phyloP scores from a whole-genome alignment of 2,113 vertebrate genomes.

The Hemicordylus capensis region DNA sequence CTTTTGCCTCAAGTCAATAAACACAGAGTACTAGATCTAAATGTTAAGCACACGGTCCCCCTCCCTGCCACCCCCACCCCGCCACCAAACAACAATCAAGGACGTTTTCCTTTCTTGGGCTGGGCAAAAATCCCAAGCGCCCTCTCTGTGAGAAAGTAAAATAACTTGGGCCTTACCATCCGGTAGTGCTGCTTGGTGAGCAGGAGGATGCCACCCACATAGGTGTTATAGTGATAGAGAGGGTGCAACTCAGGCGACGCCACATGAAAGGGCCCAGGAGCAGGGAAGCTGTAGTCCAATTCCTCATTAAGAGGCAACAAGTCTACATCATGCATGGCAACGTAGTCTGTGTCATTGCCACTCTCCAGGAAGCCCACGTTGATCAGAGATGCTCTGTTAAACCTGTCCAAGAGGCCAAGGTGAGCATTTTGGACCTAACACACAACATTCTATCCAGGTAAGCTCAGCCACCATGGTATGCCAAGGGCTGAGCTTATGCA shows the following conservation, averaged over 20 bases:
- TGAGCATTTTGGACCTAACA: fast-evolving
- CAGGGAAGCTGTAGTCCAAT: constrained; percentile 92
- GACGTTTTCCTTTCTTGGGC: neutral
- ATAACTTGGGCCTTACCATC: constrained; percentile 76
- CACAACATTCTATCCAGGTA: fast-evolving
- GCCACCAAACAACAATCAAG: neutral
- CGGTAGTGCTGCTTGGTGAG: constrained; percentile 94
- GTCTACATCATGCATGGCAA: constrained; percentile 98
- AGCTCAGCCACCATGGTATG: neutral
- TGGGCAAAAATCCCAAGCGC: too few species aligned
- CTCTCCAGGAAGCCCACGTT: constrained; percentile 95
- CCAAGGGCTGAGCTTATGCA: neutral
- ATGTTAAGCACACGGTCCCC: neutral
- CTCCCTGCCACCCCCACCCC: neutral
- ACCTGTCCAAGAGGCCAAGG: constrained; percentile 68
- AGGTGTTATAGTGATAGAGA: constrained; percentile 96
- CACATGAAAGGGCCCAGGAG: constrained; percentile 92
- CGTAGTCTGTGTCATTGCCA: constrained; percentile 93
- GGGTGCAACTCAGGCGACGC: constrained; percentile 96
- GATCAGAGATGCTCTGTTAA: constrained; percentile 95
- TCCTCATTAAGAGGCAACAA: constrained; percentile 92
- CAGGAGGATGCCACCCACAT: constrained; percentile 95
- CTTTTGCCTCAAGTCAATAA: neutral
- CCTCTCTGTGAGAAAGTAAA: neutral
- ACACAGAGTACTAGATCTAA: neutral